These are phyloP conservation scores for Liposcelis brunnea DNA, from an alignment of 2,888 invertebrate genomes.

Conservation along the genomic window DNA sequence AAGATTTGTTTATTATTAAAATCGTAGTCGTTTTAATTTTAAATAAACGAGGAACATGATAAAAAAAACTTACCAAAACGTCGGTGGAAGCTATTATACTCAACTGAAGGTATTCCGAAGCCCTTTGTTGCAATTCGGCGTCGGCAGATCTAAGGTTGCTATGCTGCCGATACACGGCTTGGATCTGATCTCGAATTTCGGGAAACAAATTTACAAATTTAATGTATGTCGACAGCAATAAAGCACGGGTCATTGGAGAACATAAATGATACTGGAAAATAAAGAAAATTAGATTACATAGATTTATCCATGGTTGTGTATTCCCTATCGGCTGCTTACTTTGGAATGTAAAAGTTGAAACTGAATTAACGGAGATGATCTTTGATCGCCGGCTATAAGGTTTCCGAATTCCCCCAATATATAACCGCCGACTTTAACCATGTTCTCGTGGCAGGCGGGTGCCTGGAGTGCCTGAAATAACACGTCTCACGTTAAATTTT, in stretches of 20 bases:
- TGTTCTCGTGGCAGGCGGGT: conserved; percentile 98
- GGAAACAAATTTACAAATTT: conserved; percentile 99
- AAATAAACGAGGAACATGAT: neutral
- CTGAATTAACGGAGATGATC: conserved; percentile 93
- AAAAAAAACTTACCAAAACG: conserved; percentile 45
- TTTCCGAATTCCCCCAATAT: conserved; percentile 99
- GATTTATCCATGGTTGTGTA: no score
- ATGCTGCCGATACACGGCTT: conserved; percentile 85
- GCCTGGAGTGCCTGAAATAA: conserved; percentile 69
- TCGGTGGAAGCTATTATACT: conserved; percentile 93
- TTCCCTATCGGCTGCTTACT: no score
- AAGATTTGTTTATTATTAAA: neutral
- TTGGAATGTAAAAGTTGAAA: conserved; percentile 97
- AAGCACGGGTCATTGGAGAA: conserved; percentile 89
- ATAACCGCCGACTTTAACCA: conserved; percentile 99
- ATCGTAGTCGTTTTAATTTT: conserved; percentile 7
- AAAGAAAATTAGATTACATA: no score
- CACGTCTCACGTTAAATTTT: conserved; percentile 8
- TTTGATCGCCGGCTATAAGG: conserved; percentile 93
- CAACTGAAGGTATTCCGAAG: conserved; percentile 92
- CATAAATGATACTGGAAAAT: conserved; percentile 71
- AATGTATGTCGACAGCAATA: conserved; percentile 93
- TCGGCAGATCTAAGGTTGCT: conserved; percentile 95
- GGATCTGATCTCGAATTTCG: conserved; percentile 90
- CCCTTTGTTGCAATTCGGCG: conserved; percentile 94